Conservation (phyloP, 2,888 invertebrate genomes). For the Fragum sueziense region DNA sequence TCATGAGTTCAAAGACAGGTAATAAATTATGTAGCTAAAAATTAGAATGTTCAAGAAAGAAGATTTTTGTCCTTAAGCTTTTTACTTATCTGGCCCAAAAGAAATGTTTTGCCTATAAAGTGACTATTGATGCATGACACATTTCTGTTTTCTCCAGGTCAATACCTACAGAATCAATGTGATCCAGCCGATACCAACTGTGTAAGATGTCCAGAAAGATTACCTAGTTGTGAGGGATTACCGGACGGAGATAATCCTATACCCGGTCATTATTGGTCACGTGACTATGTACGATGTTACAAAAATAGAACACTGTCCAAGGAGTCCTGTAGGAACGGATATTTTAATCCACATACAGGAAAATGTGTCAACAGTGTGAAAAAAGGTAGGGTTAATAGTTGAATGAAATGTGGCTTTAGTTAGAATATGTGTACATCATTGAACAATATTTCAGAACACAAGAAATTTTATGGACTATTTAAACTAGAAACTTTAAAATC, state of each 20-base stretch:
- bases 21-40: no score
- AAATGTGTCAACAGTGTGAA: slow-evolving; percentile 49
- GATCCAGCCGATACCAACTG: slow-evolving; percentile 32
- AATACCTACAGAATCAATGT: slow-evolving; percentile 59
- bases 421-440: no score
- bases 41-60: no score
- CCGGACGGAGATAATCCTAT: slow-evolving; percentile 55
- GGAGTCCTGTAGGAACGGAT: slow-evolving; percentile 38
- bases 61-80: no score
- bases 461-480: no score
- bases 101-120: no score
- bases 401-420: no score
- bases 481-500: no score
- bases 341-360: slow-evolving; percentile 52
- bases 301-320: slow-evolving; percentile 52
- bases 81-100: no score
- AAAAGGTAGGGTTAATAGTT: slow-evolving; percentile 32
- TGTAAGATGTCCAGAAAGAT: slow-evolving; percentile 52
- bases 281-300: slow-evolving; percentile 54
- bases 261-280: slow-evolving; percentile 48
- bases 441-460: no score
- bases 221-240: slow-evolving; percentile 60
- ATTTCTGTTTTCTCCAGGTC: slow-evolving; percentile 37
- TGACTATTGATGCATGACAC: no score
- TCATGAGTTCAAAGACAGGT: no score